A percentile compares a stretch with the other conserved stretches of the same genome.
phyloP scores from a whole-genome alignment of 1,140 invertebrate genomes.

The Ooceraea biroi region DNA sequence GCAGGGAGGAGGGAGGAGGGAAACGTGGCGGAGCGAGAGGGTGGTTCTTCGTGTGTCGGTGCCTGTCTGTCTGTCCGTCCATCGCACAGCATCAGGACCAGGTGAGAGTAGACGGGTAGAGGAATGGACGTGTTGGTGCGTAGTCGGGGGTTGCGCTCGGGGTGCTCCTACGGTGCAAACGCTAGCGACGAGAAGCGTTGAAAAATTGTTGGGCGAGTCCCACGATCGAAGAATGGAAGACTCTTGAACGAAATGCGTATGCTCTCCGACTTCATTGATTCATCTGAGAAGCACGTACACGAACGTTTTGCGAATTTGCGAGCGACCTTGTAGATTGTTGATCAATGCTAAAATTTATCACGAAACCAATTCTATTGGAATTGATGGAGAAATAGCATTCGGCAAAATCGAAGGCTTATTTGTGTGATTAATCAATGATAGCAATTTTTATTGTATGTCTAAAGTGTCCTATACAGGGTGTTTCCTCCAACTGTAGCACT shows the following conservation, averaged over 20 bases:
- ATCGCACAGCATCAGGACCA: constrained; percentile 2
- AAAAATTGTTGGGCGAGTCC: constrained; percentile 59
- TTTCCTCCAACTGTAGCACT: no score
- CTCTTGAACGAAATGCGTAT: background rate
- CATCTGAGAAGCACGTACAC: no score
- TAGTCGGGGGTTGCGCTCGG: constrained; percentile 44
- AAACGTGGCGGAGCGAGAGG: constrained; percentile 25
- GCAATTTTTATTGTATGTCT: no score
- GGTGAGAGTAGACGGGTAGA: background rate
- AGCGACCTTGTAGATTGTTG: background rate
- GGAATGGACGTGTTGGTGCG: constrained; percentile 18
- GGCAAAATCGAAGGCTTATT: no score
- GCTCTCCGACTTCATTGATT: background rate
- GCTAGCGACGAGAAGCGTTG: constrained; percentile 43
- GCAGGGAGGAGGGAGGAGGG: background rate
- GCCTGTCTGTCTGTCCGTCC: constrained; percentile 44
- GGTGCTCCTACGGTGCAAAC: constrained; percentile 26
- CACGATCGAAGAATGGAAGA: constrained; percentile 40
- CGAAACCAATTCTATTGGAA: background rate
- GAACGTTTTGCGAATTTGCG: background rate
- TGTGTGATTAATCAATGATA: no score
- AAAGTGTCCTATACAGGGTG: no score
- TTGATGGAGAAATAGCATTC: background rate
- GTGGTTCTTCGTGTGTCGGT: constrained; percentile 52
- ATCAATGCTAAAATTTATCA: constrained; percentile 8